phyloP scores from a whole-genome alignment of 2,888 invertebrate species.

The Polylopha cassiicola region DNA sequence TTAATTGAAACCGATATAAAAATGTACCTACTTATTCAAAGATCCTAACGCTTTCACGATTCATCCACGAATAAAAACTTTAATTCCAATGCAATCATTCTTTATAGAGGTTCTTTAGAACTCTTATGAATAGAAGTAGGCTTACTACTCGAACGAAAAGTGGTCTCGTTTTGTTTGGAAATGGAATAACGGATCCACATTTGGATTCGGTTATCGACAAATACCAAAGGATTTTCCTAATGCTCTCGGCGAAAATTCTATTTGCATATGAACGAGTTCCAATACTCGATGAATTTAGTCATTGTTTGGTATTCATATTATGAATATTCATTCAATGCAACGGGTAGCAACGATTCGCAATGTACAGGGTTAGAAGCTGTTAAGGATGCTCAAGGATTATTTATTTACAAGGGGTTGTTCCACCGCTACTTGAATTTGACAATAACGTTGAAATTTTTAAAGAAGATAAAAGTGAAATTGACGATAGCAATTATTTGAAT shows the following conservation, averaged over 20 bases:
- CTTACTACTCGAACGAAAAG: conserved; percentile 16
- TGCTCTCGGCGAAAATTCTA: conserved; percentile 11
- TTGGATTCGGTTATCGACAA: conserved; percentile 13
- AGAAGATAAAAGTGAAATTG: background rate
- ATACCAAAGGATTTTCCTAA: conserved; percentile 5
- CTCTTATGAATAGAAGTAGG: conserved; percentile 24
- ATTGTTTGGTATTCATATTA: too few relatives aligned
- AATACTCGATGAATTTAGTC: background rate
- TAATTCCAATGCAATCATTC: too few relatives aligned
- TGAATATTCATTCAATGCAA: conserved; percentile 34
- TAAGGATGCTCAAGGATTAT: conserved; percentile 44
- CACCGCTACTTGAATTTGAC: conserved; percentile 53
- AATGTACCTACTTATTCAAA: too few relatives aligned
- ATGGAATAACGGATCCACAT: conserved; percentile 16
- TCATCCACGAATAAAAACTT: too few relatives aligned
- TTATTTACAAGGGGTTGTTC: conserved; percentile 37
- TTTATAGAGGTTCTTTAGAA: too few relatives aligned
- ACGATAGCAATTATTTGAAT: conserved; percentile 9
- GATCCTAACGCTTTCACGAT: too few relatives aligned
- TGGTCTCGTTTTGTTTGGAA: conserved; percentile 18
- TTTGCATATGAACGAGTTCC: conserved; percentile 3
- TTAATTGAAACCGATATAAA: too few relatives aligned
- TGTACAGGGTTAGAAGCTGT: conserved; percentile 49
- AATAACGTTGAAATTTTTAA: conserved; percentile 21
- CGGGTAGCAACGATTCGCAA: conserved; percentile 59